Percentiles rank a stretch among this genome's conserved stretches.
Conservation (phyloP, 2,888 invertebrate genomes). For the Ornithoptera alexandrae region DNA sequence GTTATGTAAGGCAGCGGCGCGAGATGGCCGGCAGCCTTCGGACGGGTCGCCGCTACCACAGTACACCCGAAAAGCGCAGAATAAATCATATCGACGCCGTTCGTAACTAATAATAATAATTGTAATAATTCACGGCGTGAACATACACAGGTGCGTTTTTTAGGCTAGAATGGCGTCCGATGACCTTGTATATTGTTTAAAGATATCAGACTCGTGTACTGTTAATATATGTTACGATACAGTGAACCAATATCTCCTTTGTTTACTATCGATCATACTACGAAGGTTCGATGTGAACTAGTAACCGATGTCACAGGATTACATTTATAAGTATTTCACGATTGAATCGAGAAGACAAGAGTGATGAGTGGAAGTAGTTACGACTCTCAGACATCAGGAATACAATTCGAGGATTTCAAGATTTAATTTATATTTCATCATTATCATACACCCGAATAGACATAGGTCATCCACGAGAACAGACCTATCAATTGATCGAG, state of each 20-base stretch:
- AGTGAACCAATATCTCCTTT: not conserved
- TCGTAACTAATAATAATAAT: slow-evolving; percentile 3
- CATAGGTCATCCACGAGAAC: too few relatives aligned
- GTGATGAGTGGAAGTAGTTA: too few relatives aligned
- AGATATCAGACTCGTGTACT: slow-evolving; percentile 4
- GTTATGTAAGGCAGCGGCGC: slow-evolving; percentile 50
- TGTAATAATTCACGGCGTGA: slow-evolving; percentile 14
- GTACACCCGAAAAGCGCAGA: slow-evolving; percentile 49
- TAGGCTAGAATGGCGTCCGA: slow-evolving; percentile 8
- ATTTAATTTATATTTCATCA: too few relatives aligned
- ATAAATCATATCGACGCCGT: slow-evolving; percentile 33
- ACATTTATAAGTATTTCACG: not conserved
- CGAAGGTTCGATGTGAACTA: not conserved
- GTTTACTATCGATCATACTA: not conserved
- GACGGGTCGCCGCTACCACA: slow-evolving; percentile 55
- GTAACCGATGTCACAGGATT: not conserved
- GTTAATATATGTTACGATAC: slow-evolving; percentile 9
- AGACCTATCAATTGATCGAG: too few relatives aligned
- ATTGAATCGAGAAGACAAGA: too few relatives aligned
- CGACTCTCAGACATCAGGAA: too few relatives aligned
- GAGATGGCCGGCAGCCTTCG: slow-evolving; percentile 56
- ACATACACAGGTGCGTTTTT: slow-evolving; percentile 16
- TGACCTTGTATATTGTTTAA: slow-evolving; percentile 3
- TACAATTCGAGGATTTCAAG: too few relatives aligned
- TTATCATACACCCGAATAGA: too few relatives aligned